phyloP scores from a whole-genome alignment of 2,888 invertebrate species.

The Phaonia tiefii region DNA sequence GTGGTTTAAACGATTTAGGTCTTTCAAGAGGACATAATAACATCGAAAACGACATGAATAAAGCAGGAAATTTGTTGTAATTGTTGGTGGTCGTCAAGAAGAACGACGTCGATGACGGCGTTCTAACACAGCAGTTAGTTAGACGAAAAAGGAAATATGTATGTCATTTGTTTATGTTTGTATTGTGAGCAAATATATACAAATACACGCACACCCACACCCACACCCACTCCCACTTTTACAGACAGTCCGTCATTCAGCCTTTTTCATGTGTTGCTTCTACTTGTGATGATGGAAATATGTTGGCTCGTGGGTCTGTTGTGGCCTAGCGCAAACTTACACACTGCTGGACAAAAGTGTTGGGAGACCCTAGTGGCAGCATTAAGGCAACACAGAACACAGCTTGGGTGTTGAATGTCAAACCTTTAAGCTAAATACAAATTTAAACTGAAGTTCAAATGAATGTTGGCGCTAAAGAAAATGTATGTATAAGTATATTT shows the following conservation, averaged over 20 bases:
- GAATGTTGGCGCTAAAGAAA: neutral
- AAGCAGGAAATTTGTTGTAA: constrained; percentile 13
- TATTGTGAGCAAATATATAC: no score
- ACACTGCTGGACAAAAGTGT: constrained; percentile 28
- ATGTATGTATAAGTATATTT: neutral
- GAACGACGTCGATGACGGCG: neutral
- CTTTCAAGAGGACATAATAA: constrained; percentile 28
- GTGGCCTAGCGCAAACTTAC: neutral
- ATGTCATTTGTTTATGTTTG: no score
- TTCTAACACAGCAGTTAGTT: no score
- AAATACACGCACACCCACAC: no score
- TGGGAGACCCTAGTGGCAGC: neutral
- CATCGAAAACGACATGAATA: constrained; percentile 1
- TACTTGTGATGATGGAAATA: constrained; percentile 3
- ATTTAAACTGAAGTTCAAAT: constrained; percentile 1
- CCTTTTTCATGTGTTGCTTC: constrained; percentile 14
- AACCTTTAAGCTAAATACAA: neutral
- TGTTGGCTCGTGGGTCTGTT: neutral
- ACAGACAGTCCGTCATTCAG: neutral
- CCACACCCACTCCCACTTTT: no score
- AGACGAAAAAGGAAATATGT: no score
- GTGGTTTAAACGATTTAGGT: constrained; percentile 14
- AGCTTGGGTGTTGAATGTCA: neutral
- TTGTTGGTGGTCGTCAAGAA: neutral
- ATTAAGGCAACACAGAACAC: neutral